Base-by-base conservation (phyloP, 2,797 vertebrate genomes). In the Phalloptychus januarius region DNA sequence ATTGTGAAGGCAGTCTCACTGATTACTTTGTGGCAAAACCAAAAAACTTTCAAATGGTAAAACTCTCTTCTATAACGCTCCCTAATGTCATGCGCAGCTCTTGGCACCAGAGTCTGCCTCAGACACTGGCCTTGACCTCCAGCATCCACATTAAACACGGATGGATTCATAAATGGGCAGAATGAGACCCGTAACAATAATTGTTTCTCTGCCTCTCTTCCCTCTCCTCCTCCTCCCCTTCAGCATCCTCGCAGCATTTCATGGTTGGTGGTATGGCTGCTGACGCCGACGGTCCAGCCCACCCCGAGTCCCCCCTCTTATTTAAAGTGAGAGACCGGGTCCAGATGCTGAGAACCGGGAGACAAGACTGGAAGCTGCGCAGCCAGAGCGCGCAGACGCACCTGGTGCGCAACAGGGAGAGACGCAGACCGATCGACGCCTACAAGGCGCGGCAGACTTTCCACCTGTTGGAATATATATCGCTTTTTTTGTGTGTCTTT, bases 211-310 rank as follows among this genome's bases (percentile, higher is more conserved):
- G 4, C 23, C 38, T 13, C 5, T 5, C 10, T 4, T 12, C 13
- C 54, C 13, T 12, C 54, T 58, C 65, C 20, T 42, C 38, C 38
- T 12, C 23, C 12, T 23, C 5, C 23, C 10, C 38, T 18, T 58
- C 4, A n/a, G 3, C 25, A 20, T 48, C 25, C 8, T 1, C 79
- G 8, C 38, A 20, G 15, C 38, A 31, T 79, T 71, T 84, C 58
- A 88, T 69, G 31, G 83, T 82, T 81, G 89, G 90, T 83, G 85
- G 77, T 84, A 48, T 52, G 75, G 70, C 46, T 82, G 81, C 87
- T 95, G 94, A 95, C 95, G 94, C 84, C 84, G 48, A 10, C 44
- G 28, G 70, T 72, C 81, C 78, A 89, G 87, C 82, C 93, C 93
- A 85, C 33, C 90, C 91, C 48, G 8, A 8, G 40, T 8, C 40